These are phyloP conservation scores for Enteromius thamalakanensis DNA, from an alignment of 2,797 vertebrate genomes.

Conservation along the genomic window DNA sequence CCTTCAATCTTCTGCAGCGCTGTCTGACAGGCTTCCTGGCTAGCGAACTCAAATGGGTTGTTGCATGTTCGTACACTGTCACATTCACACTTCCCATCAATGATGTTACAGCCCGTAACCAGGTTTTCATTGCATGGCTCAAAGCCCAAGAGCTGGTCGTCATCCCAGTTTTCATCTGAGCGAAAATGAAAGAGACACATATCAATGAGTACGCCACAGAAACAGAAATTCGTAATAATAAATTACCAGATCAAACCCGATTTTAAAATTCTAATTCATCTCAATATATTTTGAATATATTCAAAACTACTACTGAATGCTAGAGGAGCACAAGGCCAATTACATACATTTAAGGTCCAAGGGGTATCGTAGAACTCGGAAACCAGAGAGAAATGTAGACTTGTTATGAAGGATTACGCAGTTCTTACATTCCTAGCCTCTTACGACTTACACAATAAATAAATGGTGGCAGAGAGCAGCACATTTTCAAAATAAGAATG, in stretches of 20 bases:
- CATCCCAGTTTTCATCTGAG: constrained; percentile 90
- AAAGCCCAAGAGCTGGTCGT: constrained; percentile 89
- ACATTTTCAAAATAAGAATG: constrained; percentile 57
- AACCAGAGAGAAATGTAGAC: constrained; percentile 12
- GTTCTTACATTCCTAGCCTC: not conserved
- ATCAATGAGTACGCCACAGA: constrained; percentile 31
- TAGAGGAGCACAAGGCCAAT: constrained; percentile 14
- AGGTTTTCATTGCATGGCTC: constrained; percentile 92
- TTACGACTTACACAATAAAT: constrained; percentile 24
- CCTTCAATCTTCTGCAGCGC: constrained; percentile 90
- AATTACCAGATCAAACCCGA: not conserved
- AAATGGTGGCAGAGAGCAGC: constrained; percentile 44
- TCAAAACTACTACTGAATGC: constrained; percentile 19
- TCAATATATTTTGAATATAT: not conserved
- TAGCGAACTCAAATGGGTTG: constrained; percentile 89
- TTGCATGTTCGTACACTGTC: constrained; percentile 88
- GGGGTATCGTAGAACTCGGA: not conserved
- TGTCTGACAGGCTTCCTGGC: constrained; percentile 80
- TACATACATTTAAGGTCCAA: constrained; percentile 24
- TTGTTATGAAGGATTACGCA: constrained; percentile 25
- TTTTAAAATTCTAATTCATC: not conserved
- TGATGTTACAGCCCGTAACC: constrained; percentile 90
- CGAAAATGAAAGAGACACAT: constrained; percentile 59
- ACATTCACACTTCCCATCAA: constrained; percentile 88
- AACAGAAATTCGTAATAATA: not conserved